Evolutionary conservation across 2,113 vertebrate genomes (phyloP).

Genomic region (Protobothrops mucrosquamatus): DNA sequence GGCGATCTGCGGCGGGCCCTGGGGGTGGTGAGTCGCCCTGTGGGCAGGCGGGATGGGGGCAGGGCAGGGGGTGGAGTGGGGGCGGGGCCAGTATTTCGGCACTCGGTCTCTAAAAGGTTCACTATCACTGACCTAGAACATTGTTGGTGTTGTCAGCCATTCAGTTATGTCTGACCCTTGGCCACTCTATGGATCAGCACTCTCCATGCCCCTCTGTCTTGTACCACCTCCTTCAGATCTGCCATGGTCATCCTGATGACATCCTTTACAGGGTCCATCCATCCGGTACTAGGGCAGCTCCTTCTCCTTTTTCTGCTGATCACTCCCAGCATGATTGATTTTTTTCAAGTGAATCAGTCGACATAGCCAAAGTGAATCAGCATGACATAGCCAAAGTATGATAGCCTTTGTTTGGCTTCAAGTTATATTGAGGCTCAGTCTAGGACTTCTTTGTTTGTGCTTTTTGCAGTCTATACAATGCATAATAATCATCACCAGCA

Average conservation of each 20-base stretch:
- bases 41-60: too few relatives aligned
- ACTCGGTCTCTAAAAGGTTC: too few relatives aligned
- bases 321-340: neutral
- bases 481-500: neutral
- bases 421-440: neutral
- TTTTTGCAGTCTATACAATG: neutral
- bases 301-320: neutral
- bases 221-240: neutral
- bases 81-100: too few relatives aligned
- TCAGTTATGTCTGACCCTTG: neutral
- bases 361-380: neutral
- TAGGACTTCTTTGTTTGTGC: neutral
- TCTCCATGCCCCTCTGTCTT: neutral
- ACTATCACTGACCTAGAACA: neutral
- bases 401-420: neutral
- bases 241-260: neutral
- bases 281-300: neutral
- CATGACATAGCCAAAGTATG: neutral
- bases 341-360: neutral
- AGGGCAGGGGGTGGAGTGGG: too few relatives aligned
- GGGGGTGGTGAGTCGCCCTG: too few relatives aligned
- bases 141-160: neutral
- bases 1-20: too few relatives aligned
- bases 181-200: neutral
- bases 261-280: neutral